phyloP scores from a whole-genome alignment of 1,140 invertebrate genomes.

The Chionoecetes opilio region DNA sequence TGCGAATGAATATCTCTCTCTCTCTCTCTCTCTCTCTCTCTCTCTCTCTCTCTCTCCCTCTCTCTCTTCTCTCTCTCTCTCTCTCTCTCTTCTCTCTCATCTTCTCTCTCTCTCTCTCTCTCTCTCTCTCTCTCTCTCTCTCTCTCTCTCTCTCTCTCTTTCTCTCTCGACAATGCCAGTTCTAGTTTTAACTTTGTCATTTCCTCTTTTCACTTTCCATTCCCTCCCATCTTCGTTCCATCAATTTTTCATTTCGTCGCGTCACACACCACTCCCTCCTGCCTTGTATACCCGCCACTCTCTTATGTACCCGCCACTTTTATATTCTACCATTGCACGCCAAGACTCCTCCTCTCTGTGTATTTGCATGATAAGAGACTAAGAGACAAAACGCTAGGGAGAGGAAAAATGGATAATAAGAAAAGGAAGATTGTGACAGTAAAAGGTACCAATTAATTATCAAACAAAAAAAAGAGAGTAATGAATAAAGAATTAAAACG shows the following conservation, averaged over 20 bases:
- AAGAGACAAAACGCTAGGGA: too few species aligned
- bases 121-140: conserved; percentile 46
- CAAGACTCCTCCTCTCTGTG: background rate
- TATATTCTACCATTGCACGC: too few species aligned
- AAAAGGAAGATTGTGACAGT: background rate
- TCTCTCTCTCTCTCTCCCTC: too few species aligned
- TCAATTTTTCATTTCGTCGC: too few species aligned
- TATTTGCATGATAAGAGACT: background rate
- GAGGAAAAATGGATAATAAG: background rate
- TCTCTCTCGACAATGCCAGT: background rate
- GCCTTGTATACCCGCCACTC: too few species aligned
- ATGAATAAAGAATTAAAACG: background rate
- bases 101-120: background rate
- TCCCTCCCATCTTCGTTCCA: too few species aligned
- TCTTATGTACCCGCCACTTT: too few species aligned
- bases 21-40: background rate
- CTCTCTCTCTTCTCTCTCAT: background rate
- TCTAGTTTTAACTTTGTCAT: background rate
- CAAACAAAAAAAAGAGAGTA: background rate
- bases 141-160: conserved; percentile 46
- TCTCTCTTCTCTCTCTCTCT: background rate
- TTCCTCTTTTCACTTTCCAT: too few species aligned
- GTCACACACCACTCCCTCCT: too few species aligned
- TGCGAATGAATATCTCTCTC: too few species aligned
- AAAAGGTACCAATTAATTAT: background rate